Conservation (phyloP, 2,797 vertebrate species). For the Diceros bicornis region DNA sequence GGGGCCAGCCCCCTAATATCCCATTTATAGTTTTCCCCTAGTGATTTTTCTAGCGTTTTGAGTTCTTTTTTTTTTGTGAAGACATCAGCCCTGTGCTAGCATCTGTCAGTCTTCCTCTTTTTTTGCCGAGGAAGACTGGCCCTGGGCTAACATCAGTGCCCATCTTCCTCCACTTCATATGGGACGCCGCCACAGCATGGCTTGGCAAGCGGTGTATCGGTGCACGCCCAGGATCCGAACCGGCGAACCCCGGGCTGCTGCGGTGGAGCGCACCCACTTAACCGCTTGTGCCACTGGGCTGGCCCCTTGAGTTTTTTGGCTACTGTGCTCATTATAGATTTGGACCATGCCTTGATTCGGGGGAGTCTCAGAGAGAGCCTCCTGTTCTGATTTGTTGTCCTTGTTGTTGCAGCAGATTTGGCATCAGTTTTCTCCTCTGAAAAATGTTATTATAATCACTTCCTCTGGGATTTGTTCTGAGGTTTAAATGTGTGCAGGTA, state of each 20-base stretch:
- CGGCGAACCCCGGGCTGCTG: no score
- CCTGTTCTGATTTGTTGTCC: not conserved
- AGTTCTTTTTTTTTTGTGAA: no score
- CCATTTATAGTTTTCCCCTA: not conserved
- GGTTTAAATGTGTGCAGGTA: not conserved
- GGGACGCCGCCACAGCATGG: no score
- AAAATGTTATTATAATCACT: not conserved
- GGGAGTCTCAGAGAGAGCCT: not conserved
- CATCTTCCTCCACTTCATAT: no score
- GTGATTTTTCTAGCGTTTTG: not conserved
- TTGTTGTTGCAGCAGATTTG: constrained; percentile 10
- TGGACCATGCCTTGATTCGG: not conserved
- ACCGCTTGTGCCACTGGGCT: no score
- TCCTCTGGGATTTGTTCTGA: not conserved
- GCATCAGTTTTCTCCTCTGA: not conserved
- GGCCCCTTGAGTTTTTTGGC: not conserved
- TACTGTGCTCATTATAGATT: not conserved
- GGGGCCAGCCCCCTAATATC: not conserved
- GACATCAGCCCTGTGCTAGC: no score
- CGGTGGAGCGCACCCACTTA: no score
- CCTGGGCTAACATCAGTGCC: no score
- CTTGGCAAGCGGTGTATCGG: no score
- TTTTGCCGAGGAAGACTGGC: no score
- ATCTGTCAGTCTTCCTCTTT: no score
- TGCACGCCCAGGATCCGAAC: no score